phyloP scores from a whole-genome alignment of 2,888 invertebrate species.

The Netelia fuscicornis region DNA sequence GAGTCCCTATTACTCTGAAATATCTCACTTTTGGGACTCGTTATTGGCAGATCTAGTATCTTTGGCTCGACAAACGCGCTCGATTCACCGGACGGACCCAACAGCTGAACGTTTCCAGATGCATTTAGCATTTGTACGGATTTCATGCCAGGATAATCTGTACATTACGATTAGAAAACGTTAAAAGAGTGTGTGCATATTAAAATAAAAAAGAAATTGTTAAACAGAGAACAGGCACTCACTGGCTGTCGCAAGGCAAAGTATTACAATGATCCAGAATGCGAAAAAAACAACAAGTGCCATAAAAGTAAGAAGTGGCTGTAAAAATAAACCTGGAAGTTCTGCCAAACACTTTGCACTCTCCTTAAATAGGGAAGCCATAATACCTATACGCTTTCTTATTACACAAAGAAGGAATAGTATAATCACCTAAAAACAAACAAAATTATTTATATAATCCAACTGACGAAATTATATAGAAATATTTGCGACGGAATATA shows the following conservation, averaged over 20 bases:
- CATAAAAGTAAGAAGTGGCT: slow-evolving; percentile 93
- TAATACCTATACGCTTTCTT: slow-evolving; percentile 92
- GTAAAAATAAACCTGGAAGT: slow-evolving; percentile 93
- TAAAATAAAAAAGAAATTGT: slow-evolving; percentile 2
- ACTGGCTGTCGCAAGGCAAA: slow-evolving; percentile 94
- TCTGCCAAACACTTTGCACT: slow-evolving; percentile 94
- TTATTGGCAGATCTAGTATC: slow-evolving; percentile 75
- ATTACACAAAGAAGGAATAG: slow-evolving; percentile 91
- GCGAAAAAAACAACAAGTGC: slow-evolving; percentile 92
- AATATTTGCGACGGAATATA: neutral
- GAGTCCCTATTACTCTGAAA: slow-evolving; percentile 1
- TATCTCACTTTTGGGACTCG: slow-evolving; percentile 80
- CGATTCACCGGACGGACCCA: slow-evolving; percentile 74
- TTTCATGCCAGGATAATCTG: slow-evolving; percentile 84
- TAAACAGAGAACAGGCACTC: slow-evolving; percentile 84
- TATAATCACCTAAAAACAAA: slow-evolving; percentile 88
- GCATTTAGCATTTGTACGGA: slow-evolving; percentile 73
- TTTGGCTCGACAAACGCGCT: slow-evolving; percentile 73
- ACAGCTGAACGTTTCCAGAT: slow-evolving; percentile 68
- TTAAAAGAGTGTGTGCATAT: slow-evolving; percentile 3
- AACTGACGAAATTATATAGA: neutral
- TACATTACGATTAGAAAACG: neutral
- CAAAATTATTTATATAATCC: slow-evolving; percentile 32
- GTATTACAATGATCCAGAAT: slow-evolving; percentile 95
- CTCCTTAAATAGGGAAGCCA: slow-evolving; percentile 95